These are phyloP conservation scores for Bostrychus sinensis DNA, from an alignment of 2,113 vertebrate species.

Conservation along the genomic window DNA sequence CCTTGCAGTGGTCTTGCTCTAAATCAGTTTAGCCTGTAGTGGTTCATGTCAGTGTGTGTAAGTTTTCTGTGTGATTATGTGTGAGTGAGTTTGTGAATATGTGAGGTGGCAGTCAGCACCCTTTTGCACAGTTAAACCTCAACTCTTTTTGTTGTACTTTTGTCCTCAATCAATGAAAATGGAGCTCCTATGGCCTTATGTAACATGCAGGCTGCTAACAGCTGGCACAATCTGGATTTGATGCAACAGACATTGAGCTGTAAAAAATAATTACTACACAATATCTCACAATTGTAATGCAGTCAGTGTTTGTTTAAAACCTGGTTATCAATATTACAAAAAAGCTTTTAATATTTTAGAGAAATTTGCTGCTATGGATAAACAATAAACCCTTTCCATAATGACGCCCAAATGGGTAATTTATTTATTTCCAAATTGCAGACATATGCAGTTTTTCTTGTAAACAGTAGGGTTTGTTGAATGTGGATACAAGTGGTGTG, in stretches of 20 bases:
- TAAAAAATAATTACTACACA: constrained; percentile 3
- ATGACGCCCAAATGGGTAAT: background rate
- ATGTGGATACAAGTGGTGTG: constrained; percentile 37
- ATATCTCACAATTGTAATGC: constrained; percentile 6
- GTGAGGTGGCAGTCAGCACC: constrained; percentile 75
- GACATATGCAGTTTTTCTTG: constrained; percentile 4
- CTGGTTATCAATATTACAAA: constrained; percentile 5
- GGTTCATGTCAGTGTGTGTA: constrained; percentile 9
- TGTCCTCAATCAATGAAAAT: constrained; percentile 83
- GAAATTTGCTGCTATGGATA: too few species aligned
- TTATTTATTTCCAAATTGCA: constrained; percentile 10
- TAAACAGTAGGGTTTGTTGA: constrained; percentile 17
- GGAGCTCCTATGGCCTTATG: constrained; percentile 88
- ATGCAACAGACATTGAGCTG: background rate
- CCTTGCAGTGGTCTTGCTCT: background rate
- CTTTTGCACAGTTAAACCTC: constrained; percentile 66
- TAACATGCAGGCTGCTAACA: constrained; percentile 65
- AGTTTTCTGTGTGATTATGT: constrained; percentile 11
- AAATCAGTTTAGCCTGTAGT: constrained; percentile 28
- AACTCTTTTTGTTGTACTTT: constrained; percentile 49
- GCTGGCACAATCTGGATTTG: constrained; percentile 44
- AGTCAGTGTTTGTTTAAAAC: constrained; percentile 14
- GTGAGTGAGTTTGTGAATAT: constrained; percentile 54
- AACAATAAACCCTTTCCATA: background rate
- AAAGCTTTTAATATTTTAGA: background rate